These are phyloP conservation scores for Trinorchestia longiramus DNA, from an alignment of 1,140 invertebrate genomes.

Conservation along the genomic window DNA sequence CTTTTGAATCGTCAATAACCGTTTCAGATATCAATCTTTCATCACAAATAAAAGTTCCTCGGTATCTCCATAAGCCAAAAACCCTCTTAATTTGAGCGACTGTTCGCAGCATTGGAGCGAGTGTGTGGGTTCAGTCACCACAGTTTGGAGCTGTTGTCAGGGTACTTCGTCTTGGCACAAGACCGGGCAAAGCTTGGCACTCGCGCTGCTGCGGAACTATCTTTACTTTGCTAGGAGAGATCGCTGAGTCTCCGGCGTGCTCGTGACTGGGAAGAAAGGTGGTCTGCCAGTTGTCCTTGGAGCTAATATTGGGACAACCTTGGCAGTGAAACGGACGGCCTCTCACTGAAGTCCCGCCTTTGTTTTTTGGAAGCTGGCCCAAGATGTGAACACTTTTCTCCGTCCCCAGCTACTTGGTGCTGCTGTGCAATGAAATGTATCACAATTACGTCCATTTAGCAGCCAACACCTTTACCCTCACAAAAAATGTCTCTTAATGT, in stretches of 20 bases:
- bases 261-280: background rate
- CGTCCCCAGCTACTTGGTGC: background rate
- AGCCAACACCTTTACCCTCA: background rate
- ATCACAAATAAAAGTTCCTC: background rate
- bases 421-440: background rate
- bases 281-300: conserved; percentile 21
- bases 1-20: background rate
- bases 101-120: background rate
- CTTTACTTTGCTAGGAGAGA: background rate
- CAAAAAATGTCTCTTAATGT: background rate
- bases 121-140: background rate
- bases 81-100: background rate
- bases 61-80: background rate
- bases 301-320: background rate
- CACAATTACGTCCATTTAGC: background rate
- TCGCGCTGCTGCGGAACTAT: background rate
- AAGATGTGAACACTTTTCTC: background rate
- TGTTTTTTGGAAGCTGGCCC: background rate
- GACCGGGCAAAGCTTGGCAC: background rate
- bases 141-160: background rate
- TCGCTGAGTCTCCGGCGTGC: background rate
- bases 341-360: background rate
- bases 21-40: background rate
- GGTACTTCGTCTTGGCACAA: background rate
- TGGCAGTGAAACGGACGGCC: conserved; percentile 36